Evolutionary conservation across 2,888 invertebrate genomes (phyloP).

Genomic region (Gerosis bhagava): DNA sequence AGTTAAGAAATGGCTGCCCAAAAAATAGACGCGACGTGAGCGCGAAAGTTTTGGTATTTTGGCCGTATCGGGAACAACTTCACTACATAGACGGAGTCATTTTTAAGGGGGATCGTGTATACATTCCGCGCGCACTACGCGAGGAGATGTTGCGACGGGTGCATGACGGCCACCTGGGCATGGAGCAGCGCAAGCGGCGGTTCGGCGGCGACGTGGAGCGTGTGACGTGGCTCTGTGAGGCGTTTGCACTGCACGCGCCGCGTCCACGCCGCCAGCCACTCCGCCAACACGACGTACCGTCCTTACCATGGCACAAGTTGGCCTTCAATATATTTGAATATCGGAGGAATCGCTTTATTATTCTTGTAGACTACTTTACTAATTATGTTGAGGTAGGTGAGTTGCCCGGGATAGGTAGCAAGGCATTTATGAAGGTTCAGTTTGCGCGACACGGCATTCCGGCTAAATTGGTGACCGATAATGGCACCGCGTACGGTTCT

Average conservation of each 20-base stretch:
- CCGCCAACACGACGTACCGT: constrained; percentile 8
- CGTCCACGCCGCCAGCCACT: constrained; percentile 21
- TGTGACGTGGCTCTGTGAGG: constrained; percentile 30
- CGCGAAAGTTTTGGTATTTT: constrained; percentile 5
- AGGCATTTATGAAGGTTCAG: constrained; percentile 15
- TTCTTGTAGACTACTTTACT: constrained; percentile 23
- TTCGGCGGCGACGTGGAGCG: constrained; percentile 36
- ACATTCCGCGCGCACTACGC: constrained; percentile 32
- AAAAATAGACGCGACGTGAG: constrained; percentile 28
- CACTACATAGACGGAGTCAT: constrained; percentile 32
- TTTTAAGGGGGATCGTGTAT: constrained; percentile 34
- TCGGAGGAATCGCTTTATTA: constrained; percentile 1
- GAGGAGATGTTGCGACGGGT: constrained; percentile 33
- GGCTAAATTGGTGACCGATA: constrained; percentile 22
- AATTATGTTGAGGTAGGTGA: constrained; percentile 24
- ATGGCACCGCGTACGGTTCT: constrained; percentile 24
- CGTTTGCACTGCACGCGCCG: constrained; percentile 27
- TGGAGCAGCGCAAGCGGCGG: constrained; percentile 38
- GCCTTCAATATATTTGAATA: constrained; percentile 12
- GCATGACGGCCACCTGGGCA: constrained; percentile 41
- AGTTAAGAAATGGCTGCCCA: constrained; percentile 35
- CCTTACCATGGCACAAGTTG: constrained; percentile 8
- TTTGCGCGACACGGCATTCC: constrained; percentile 28
- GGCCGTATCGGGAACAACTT: constrained; percentile 28
- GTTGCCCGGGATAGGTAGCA: constrained; percentile 9